phyloP scores from a whole-genome alignment of 2,797 vertebrate species.

The Microhierax caerulescens region DNA sequence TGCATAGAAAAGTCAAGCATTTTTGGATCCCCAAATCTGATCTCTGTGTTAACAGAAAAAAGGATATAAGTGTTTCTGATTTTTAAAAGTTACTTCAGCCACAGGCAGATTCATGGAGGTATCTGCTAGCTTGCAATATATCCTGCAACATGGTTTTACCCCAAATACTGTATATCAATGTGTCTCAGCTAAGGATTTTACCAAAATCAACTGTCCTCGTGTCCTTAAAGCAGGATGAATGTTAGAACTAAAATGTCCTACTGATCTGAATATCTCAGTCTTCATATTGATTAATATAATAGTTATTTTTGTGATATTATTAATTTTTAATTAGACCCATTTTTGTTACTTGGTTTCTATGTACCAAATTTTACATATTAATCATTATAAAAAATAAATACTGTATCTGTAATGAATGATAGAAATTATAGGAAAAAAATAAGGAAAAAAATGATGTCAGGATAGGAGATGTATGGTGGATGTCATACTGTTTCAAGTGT shows the following conservation, averaged over 20 bases:
- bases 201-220: not conserved
- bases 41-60: slow-evolving; percentile 48
- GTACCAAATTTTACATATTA: not conserved
- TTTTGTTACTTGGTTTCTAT: slow-evolving; percentile 34
- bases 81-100: slow-evolving; percentile 43
- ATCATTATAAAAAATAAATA: slow-evolving; percentile 37
- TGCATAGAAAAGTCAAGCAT: slow-evolving; percentile 42
- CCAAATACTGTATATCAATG: not conserved
- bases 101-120: slow-evolving; percentile 4
- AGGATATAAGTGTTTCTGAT: slow-evolving; percentile 18
- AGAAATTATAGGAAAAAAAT: not conserved
- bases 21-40: slow-evolving; percentile 30
- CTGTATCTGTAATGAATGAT: not conserved
- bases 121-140: not conserved
- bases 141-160: not conserved
- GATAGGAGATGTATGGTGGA: not conserved
- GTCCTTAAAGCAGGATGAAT: slow-evolving; percentile 23
- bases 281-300: slow-evolving; percentile 41
- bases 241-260: slow-evolving; percentile 38
- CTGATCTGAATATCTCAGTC: slow-evolving; percentile 23
- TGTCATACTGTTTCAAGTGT: not conserved
- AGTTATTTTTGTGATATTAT: slow-evolving; percentile 50
- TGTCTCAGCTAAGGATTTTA: not conserved
- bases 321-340: slow-evolving; percentile 29
- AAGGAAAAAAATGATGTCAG: not conserved